A percentile compares a stretch with the other conserved stretches of the same genome.
Evolutionary conservation across 2,888 invertebrate species (phyloP).

Genomic region (Cephus nigrinus): DNA sequence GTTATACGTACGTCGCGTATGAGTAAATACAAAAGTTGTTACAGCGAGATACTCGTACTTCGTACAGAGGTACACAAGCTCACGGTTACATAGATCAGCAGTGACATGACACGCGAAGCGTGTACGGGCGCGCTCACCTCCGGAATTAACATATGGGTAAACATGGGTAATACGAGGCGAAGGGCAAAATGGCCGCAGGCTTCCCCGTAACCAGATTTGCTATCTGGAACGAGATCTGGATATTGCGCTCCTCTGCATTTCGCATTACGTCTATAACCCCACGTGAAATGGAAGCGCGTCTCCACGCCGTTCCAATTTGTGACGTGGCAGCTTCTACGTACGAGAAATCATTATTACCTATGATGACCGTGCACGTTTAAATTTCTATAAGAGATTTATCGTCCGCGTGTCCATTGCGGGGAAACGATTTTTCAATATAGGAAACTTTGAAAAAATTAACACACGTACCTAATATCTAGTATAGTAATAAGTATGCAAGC

Average conservation of each 20-base stretch:
- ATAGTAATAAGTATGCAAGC: too few relatives aligned
- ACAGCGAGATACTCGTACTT: neutral
- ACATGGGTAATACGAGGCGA: conserved; percentile 35
- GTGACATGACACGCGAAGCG: neutral
- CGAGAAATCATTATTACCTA: neutral
- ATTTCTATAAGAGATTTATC: neutral
- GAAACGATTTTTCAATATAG: neutral
- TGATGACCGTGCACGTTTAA: neutral
- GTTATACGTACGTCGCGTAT: neutral
- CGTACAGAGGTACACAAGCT: neutral
- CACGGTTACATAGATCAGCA: neutral
- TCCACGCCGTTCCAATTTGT: neutral
- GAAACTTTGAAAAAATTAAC: neutral
- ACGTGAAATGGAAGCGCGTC: neutral
- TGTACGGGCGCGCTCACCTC: conserved; percentile 22
- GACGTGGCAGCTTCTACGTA: neutral
- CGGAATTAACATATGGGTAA: conserved; percentile 49
- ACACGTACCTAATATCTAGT: neutral
- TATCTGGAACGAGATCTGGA: conserved; percentile 32
- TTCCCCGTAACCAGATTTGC: conserved; percentile 26
- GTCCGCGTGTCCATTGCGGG: neutral
- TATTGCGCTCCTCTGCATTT: conserved; percentile 31
- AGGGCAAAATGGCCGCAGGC: conserved; percentile 4
- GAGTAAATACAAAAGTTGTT: neutral
- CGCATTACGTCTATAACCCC: conserved; percentile 9